Conservation (phyloP, 2,113 vertebrate genomes). For the Ophiodon elongatus region DNA sequence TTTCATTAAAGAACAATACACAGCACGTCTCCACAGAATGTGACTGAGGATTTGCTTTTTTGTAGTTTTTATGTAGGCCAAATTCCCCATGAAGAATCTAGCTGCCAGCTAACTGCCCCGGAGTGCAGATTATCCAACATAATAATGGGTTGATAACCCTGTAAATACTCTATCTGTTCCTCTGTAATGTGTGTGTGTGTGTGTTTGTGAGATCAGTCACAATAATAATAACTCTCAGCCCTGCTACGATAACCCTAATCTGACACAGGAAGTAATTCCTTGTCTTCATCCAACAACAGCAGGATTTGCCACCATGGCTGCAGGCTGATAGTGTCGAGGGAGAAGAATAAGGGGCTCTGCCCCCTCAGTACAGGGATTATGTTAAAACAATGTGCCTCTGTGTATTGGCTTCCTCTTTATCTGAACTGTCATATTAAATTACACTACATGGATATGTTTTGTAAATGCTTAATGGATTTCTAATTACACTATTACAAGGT, state of each 20-base stretch:
- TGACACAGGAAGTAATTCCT: conserved; percentile 81
- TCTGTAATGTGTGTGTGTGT: conserved; percentile 7
- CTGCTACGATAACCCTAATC: conserved; percentile 76
- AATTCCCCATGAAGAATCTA: conserved; percentile 57
- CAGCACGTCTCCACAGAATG: conserved; percentile 6
- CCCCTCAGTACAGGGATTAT: conserved; percentile 67
- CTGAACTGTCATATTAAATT: conserved; percentile 65
- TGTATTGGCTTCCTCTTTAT: conserved; percentile 56
- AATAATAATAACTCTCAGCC: conserved; percentile 71
- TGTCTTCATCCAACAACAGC: conserved; percentile 70
- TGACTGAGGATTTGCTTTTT: conserved; percentile 25
- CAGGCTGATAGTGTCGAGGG: conserved; percentile 72
- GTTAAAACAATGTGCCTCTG: conserved; percentile 55
- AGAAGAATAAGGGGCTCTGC: conserved; percentile 74
- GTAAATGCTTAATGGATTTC: conserved; percentile 67
- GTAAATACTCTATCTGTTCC: conserved; percentile 53
- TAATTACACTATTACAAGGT: conserved; percentile 66
- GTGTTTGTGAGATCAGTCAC: conserved; percentile 51
- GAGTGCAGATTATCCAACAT: conserved; percentile 67
- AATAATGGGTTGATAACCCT: conserved; percentile 62
- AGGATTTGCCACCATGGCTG: conserved; percentile 75
- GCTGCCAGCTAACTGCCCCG: conserved; percentile 56
- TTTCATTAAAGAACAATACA: conserved; percentile 14
- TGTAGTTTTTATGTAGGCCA: conserved; percentile 58
- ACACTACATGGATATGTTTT: conserved; percentile 43